These are phyloP conservation scores for Sylvia borin DNA, from an alignment of 2,797 vertebrate genomes.

Conservation along the genomic window DNA sequence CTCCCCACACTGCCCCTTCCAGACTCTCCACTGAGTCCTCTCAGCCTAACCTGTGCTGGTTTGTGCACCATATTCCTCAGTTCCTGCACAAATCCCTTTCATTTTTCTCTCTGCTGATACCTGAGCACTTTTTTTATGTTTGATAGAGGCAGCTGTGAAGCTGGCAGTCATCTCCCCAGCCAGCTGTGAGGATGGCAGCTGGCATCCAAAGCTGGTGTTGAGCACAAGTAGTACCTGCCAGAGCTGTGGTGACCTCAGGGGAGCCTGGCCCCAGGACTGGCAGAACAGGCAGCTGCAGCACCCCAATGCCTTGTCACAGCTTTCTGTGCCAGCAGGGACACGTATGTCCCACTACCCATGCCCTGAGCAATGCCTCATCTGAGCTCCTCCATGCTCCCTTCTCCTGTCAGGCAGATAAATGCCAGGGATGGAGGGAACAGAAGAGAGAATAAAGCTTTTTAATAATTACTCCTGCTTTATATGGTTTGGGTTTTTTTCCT, in stretches of 20 bases:
- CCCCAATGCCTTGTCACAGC: neutral
- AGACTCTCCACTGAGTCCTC: neutral
- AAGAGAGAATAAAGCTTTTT: neutral
- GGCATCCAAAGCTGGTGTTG: neutral
- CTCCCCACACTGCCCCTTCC: neutral
- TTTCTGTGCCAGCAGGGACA: fast-evolving
- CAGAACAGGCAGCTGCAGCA: neutral
- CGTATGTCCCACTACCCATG: fast-evolving
- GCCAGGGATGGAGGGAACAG: neutral
- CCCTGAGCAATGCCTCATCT: neutral
- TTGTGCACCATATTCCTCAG: neutral
- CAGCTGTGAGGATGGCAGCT: neutral
- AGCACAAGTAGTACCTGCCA: neutral
- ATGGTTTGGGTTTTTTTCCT: too few species aligned
- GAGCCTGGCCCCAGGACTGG: neutral
- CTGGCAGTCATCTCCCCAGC: neutral
- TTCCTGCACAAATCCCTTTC: neutral
- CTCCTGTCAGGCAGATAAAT: neutral
- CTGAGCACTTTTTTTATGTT: neutral
- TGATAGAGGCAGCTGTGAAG: neutral
- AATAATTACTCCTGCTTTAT: neutral
- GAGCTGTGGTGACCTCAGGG: fast-evolving
- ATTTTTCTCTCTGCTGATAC: neutral
- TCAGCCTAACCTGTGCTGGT: fast-evolving
- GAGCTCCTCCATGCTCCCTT: neutral